Evolutionary conservation across 2,888 invertebrate species (phyloP).

Genomic region (Caenorhabditis wallacei): DNA sequence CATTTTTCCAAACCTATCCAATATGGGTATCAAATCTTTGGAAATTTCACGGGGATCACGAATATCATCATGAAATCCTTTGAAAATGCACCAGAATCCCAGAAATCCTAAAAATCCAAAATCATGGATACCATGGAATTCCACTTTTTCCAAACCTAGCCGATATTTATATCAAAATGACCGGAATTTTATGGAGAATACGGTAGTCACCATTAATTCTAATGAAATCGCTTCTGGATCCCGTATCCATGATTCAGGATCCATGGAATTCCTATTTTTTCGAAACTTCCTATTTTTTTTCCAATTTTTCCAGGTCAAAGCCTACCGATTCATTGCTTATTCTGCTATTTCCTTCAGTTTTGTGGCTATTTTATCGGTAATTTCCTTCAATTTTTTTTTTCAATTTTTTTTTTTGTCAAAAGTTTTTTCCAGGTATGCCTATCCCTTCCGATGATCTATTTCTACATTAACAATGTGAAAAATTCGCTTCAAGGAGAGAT

Average conservation of each 20-base stretch:
- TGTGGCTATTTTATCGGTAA: constrained; percentile 53
- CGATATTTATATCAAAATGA: no score
- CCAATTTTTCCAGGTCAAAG: constrained; percentile 42
- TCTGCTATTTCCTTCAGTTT: constrained; percentile 63
- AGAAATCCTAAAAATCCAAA: background rate
- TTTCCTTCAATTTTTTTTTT: background rate
- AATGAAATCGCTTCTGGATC: no score
- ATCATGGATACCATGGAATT: no score
- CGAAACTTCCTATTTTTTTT: no score
- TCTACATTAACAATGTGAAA: constrained; percentile 44
- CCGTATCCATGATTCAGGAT: no score
- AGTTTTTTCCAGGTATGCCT: constrained; percentile 41
- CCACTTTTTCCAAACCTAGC: no score
- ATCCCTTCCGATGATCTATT: constrained; percentile 60
- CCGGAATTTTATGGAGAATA: no score
- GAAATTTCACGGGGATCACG: background rate
- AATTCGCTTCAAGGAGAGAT: constrained; percentile 52
- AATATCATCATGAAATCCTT: background rate
- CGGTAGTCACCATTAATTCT: no score
- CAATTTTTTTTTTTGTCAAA: background rate
- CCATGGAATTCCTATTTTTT: no score
- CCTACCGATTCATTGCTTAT: constrained; percentile 63
- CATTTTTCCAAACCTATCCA: background rate
- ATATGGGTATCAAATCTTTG: background rate
- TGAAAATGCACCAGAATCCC: background rate